Conservation (phyloP, 2,113 vertebrate genomes). For the Chaetops frenatus region DNA sequence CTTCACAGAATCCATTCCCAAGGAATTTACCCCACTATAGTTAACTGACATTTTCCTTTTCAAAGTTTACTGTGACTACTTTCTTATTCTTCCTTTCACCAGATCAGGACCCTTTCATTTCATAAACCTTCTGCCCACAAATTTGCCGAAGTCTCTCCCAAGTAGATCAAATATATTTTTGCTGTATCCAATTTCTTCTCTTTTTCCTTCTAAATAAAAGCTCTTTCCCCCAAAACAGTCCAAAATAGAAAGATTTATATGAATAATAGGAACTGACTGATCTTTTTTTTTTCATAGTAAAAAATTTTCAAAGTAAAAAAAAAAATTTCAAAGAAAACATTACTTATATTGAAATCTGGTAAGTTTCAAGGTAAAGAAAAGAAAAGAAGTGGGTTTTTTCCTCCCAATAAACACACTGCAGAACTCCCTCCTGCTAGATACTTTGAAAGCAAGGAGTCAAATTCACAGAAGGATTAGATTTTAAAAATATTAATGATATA, state of each 20-base stretch:
- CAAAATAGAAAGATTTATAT: neutral
- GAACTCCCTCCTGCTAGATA: neutral
- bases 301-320: neutral
- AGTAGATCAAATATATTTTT: neutral
- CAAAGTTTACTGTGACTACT: neutral
- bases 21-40: neutral
- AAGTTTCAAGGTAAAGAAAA: neutral
- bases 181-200: neutral
- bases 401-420: neutral
- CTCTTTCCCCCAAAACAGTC: neutral
- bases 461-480: neutral
- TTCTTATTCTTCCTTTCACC: neutral
- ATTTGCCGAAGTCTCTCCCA: neutral
- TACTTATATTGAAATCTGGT: neutral
- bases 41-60: neutral
- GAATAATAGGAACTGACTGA: neutral
- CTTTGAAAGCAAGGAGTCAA: neutral
- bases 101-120: neutral
- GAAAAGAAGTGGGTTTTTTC: fast-evolving
- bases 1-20: neutral
- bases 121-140: neutral
- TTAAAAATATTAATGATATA: neutral
- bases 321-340: neutral
- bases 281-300: neutral
- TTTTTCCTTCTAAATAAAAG: neutral